phyloP scores from a whole-genome alignment of 1,140 invertebrate genomes.

The Pseudomyrmex pallidus region DNA sequence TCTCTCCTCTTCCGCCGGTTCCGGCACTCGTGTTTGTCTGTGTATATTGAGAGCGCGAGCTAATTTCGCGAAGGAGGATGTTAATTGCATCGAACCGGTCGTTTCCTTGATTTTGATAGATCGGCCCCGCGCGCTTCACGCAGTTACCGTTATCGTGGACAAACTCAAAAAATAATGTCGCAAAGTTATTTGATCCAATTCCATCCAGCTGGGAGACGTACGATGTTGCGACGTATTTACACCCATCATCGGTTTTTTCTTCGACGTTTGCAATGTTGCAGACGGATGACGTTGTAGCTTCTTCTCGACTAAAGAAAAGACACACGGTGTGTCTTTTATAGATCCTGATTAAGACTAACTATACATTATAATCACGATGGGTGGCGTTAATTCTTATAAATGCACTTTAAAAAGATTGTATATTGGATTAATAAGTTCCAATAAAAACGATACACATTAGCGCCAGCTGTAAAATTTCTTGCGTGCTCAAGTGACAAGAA shows the following conservation, averaged over 20 bases:
- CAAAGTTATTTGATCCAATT: conserved; percentile 38
- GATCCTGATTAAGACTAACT: background rate
- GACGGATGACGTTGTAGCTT: background rate
- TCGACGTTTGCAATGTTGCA: conserved; percentile 28
- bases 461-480: background rate
- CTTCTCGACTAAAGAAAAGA: background rate
- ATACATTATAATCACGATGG: background rate
- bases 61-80: conserved; percentile 61
- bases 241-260: conserved; percentile 21
- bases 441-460: background rate
- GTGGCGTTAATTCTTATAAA: conserved; percentile 17
- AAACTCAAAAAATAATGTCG: conserved; percentile 47
- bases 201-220: conserved; percentile 35
- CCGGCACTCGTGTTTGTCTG: conserved; percentile 61
- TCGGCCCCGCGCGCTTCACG: conserved; percentile 13
- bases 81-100: conserved; percentile 67
- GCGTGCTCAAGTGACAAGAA: background rate
- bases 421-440: conserved; percentile 22
- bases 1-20: conserved; percentile 39
- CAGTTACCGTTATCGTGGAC: conserved; percentile 39
- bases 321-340: background rate
- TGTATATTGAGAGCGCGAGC: conserved; percentile 46
- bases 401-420: background rate
- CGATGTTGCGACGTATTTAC: conserved; percentile 47
- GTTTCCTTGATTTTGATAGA: conserved; percentile 73